These are phyloP conservation scores for Synanthedon tipuliformis DNA, from an alignment of 2,888 invertebrate genomes.

Conservation along the genomic window DNA sequence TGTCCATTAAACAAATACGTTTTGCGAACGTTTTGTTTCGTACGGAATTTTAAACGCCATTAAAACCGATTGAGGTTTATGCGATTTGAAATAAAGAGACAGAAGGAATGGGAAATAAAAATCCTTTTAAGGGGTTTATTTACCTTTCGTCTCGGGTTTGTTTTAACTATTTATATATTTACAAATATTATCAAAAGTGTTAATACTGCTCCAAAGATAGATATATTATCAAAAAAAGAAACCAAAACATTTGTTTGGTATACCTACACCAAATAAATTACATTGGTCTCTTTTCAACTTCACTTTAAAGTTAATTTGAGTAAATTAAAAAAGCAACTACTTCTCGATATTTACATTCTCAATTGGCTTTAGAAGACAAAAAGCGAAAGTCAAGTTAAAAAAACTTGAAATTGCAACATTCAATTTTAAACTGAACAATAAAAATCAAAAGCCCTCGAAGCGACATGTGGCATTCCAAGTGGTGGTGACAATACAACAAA, in stretches of 20 bases:
- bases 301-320: too few species aligned
- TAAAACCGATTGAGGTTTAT: conserved; percentile 23
- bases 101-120: neutral
- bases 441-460: conserved; percentile 51
- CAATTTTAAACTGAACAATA: conserved; percentile 35
- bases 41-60: conserved; percentile 41
- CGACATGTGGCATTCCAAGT: conserved; percentile 68
- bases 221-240: too few species aligned
- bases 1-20: conserved; percentile 51
- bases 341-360: too few species aligned
- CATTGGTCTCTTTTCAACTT: too few species aligned
- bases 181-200: too few species aligned
- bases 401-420: conserved; percentile 11
- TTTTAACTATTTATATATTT: neutral
- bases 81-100: neutral
- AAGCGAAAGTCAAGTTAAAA: conserved; percentile 23
- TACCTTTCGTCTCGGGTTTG: neutral
- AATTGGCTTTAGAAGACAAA: neutral
- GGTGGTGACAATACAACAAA: conserved; percentile 68
- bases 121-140: neutral
- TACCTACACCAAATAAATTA: too few species aligned
- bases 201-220: too few species aligned
- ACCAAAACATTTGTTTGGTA: too few species aligned
- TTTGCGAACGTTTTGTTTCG: conserved; percentile 22
- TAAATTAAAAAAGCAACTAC: too few species aligned